A percentile compares a stretch with the other conserved stretches of the same genome.
Evolutionary conservation across 2,797 vertebrate species (phyloP).

Genomic region (Neosilurus mollespiculum): DNA sequence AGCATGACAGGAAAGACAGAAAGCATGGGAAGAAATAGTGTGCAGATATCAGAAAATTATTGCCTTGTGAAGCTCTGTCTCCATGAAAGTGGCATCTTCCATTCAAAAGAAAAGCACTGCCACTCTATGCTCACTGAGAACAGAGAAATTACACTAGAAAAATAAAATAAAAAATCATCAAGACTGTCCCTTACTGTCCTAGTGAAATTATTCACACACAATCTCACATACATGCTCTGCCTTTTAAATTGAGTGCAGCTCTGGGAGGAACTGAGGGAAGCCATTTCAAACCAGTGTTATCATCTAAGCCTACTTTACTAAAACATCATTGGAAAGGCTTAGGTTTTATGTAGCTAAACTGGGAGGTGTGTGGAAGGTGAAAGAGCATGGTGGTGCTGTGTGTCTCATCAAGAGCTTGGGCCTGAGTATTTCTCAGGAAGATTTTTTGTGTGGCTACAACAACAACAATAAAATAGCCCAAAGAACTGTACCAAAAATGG

Average conservation of each 20-base stretch:
- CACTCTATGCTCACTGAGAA: constrained; percentile 27
- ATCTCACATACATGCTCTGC: constrained; percentile 41
- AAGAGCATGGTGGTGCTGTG: background rate
- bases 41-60: constrained; percentile 26
- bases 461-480: background rate
- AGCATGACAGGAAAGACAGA: constrained; percentile 32
- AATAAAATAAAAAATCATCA: constrained; percentile 36
- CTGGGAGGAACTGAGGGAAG: constrained; percentile 41
- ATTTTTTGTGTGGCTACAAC: background rate
- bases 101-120: constrained; percentile 22
- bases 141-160: constrained; percentile 40
- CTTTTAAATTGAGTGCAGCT: constrained; percentile 50
- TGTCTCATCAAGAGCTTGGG: background rate
- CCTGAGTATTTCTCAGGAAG: too few species aligned
- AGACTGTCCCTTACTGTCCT: constrained; percentile 49
- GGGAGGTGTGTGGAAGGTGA: background rate
- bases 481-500: background rate
- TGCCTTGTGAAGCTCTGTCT: constrained; percentile 45
- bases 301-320: constrained; percentile 37
- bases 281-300: constrained; percentile 50
- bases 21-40: constrained; percentile 43
- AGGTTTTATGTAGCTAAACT: background rate
- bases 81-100: background rate
- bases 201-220: constrained; percentile 55
- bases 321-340: constrained; percentile 25